Conservation (phyloP, 1,140 invertebrate genomes). For the Heterodera carotae region DNA sequence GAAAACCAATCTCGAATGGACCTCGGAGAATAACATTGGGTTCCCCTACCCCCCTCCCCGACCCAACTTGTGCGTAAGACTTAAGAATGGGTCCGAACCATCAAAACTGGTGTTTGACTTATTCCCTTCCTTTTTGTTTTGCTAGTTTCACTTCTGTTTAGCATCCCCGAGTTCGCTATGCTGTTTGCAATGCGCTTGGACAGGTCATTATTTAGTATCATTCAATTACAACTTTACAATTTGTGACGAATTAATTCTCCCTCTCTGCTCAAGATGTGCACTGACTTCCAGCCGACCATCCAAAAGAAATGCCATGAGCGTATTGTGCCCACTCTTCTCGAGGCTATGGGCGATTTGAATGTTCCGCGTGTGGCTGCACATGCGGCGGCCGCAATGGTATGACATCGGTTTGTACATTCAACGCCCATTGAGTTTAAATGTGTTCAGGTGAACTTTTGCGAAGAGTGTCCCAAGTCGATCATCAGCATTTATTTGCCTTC, state of each 20-base stretch:
- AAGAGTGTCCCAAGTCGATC: constrained; percentile 92
- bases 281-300: constrained; percentile 92
- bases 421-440: not conserved
- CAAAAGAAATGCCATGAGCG: constrained; percentile 96
- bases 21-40: too few species aligned
- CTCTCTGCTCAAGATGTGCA: constrained; percentile 80
- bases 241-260: not conserved
- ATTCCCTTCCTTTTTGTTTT: too few species aligned
- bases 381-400: constrained; percentile 79
- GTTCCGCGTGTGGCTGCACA: constrained; percentile 88
- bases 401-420: not conserved
- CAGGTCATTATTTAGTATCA: not conserved
- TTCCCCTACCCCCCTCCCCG: too few species aligned
- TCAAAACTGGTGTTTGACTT: too few species aligned
- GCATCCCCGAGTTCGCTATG: constrained; percentile 89
- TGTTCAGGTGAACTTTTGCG: constrained; percentile 84
- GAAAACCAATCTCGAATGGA: too few species aligned
- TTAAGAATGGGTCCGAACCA: too few species aligned
- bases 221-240: not conserved
- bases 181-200: constrained; percentile 97
- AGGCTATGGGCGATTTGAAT: constrained; percentile 84
- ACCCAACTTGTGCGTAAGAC: too few species aligned
- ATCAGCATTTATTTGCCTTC: constrained; percentile 84
- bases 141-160: constrained; percentile 45
- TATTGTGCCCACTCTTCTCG: constrained; percentile 84